Evolutionary conservation across 35 echinoderm and acorn worm species (phyloP).

Genomic region (Ophioderma brevispina): DNA sequence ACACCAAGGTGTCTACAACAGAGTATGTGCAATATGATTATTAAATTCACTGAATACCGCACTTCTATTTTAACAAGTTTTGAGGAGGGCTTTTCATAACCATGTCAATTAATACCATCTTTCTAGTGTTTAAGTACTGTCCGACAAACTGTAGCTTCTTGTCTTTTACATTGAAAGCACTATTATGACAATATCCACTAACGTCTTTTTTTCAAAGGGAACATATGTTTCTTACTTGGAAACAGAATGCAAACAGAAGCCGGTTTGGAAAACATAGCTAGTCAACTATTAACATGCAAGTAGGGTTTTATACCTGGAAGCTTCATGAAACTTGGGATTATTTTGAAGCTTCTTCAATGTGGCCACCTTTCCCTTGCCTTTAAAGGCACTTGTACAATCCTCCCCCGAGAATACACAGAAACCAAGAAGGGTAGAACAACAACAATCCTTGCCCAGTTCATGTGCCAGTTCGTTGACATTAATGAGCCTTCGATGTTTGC

Average conservation of each 20-base stretch:
- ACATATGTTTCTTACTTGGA: neutral
- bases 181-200: no score
- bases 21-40: neutral
- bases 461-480: conserved; percentile 70
- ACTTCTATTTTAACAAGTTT: neutral
- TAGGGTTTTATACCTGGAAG: conserved; percentile 34
- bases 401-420: conserved; percentile 62
- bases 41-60: no score
- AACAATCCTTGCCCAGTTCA: conserved; percentile 26
- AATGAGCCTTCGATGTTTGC: conserved; percentile 54
- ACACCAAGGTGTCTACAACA: conserved; percentile 44
- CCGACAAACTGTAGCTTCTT: neutral
- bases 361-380: conserved; percentile 69
- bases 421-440: conserved; percentile 41
- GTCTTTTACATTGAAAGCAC: neutral
- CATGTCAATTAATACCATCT: neutral
- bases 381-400: conserved; percentile 71
- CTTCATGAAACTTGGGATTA: conserved; percentile 49
- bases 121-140: neutral
- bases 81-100: neutral
- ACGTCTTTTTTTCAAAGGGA: no score
- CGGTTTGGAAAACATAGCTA: neutral
- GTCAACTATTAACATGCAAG: neutral
- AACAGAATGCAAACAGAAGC: neutral
- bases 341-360: conserved; percentile 68